Conservation (phyloP, 2,113 vertebrate genomes). For the Pagrus major region DNA sequence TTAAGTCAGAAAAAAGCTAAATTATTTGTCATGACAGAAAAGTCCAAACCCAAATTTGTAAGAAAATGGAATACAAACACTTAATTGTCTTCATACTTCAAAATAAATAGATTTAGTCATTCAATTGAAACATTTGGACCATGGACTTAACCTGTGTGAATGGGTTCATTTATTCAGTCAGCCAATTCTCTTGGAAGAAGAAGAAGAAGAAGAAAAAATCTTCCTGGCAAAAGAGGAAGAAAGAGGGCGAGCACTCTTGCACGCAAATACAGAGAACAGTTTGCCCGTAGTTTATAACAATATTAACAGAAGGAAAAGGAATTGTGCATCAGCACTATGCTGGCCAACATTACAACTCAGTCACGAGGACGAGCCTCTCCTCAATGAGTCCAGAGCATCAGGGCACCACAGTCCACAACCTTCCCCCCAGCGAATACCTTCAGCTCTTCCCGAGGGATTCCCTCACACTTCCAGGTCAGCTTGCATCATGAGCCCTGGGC, state of each 20-base stretch:
- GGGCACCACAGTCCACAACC: not conserved
- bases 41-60: not conserved
- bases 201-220: not conserved
- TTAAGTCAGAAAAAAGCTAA: slow-evolving; percentile 14
- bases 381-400: no score
- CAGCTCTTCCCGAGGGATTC: not conserved
- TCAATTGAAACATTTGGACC: not conserved
- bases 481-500: not conserved
- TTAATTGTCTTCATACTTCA: not conserved
- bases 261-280: no score
- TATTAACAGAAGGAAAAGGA: no score
- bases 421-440: not conserved
- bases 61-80: not conserved
- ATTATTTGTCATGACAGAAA: not conserved
- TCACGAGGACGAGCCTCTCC: no score
- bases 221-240: no score
- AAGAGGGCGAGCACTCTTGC: no score
- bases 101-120: not conserved
- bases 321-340: no score
- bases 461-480: not conserved
- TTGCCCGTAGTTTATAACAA: no score
- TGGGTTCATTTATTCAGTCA: slow-evolving; percentile 2
- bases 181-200: not conserved
- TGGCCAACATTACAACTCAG: no score
- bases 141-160: slow-evolving; percentile 17